Evolutionary conservation across 2,113 vertebrate species (phyloP).

Genomic region (Zapus hudsonius): DNA sequence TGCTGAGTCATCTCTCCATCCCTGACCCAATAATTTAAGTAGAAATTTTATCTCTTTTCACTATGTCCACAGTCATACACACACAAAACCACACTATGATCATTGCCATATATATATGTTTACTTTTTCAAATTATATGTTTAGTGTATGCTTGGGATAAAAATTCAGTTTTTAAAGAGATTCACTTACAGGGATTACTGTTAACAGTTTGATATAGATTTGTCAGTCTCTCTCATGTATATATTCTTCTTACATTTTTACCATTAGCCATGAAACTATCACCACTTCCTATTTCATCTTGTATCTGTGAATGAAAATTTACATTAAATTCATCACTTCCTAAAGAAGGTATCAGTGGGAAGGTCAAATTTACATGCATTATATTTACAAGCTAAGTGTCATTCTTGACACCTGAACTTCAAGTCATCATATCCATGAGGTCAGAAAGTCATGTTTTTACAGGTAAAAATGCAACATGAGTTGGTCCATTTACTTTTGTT

Average conservation of each 20-base stretch:
- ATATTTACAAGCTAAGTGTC: constrained; percentile 9
- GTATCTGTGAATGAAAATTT: constrained; percentile 6
- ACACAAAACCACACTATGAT: background rate
- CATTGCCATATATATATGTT: background rate
- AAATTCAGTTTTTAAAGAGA: background rate
- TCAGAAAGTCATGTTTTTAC: background rate
- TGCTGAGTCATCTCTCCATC: too few species aligned
- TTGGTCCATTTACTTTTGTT: background rate
- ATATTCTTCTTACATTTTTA: background rate
- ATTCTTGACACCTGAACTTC: background rate
- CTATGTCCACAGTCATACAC: background rate
- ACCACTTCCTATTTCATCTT: background rate
- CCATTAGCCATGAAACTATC: background rate
- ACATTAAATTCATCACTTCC: constrained; percentile 27
- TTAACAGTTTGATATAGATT: background rate
- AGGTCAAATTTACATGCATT: constrained; percentile 23
- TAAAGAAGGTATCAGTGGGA: background rate
- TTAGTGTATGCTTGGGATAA: background rate
- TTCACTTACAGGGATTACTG: background rate
- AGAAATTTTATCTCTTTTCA: background rate
- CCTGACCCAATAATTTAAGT: constrained; percentile 30
- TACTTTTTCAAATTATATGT: constrained; percentile 39
- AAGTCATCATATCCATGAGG: background rate
- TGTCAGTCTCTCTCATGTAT: background rate
- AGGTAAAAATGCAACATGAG: background rate